Conservation (phyloP, 2,888 invertebrate genomes). For the Metopia argyrocephala region DNA sequence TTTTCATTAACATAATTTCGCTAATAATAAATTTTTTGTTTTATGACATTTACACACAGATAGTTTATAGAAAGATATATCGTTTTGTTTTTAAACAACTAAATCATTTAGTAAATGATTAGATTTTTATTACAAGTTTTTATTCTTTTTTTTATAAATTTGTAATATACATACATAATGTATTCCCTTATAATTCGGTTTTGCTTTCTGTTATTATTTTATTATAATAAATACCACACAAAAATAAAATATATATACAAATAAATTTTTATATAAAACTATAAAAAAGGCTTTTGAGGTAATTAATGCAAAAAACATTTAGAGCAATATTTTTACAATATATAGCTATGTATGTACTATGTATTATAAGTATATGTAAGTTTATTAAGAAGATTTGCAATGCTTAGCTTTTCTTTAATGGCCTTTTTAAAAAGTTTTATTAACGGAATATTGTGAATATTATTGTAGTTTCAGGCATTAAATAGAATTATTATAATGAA, state of each 20-base stretch:
- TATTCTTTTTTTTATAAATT: slow-evolving; percentile 17
- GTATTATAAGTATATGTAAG: too few relatives aligned
- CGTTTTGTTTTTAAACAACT: slow-evolving; percentile 38
- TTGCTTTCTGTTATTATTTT: slow-evolving; percentile 21
- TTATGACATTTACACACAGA: slow-evolving; percentile 60
- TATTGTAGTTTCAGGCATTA: slow-evolving; percentile 4
- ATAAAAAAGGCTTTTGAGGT: slow-evolving; percentile 58
- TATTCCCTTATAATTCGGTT: not conserved
- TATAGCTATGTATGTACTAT: too few relatives aligned
- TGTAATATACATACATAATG: slow-evolving; percentile 5
- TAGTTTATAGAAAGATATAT: slow-evolving; percentile 55
- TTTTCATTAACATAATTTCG: slow-evolving; percentile 38
- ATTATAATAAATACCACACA: slow-evolving; percentile 53
- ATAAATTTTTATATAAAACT: slow-evolving; percentile 55
- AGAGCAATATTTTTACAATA: slow-evolving; percentile 45
- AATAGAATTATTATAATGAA: slow-evolving; percentile 7
- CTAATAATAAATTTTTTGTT: slow-evolving; percentile 37
- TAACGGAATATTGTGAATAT: slow-evolving; percentile 31
- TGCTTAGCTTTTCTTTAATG: slow-evolving; percentile 16
- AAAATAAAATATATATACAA: slow-evolving; percentile 60
- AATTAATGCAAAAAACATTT: slow-evolving; percentile 56
- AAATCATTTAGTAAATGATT: slow-evolving; percentile 23
- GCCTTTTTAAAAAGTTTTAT: slow-evolving; percentile 35
- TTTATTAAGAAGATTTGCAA: slow-evolving; percentile 37
- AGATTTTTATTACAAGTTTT: slow-evolving; percentile 24